phyloP scores from a whole-genome alignment of 30 jellyfish, hydroid and myxozoan genomes.

The Cassiopea andromeda region DNA sequence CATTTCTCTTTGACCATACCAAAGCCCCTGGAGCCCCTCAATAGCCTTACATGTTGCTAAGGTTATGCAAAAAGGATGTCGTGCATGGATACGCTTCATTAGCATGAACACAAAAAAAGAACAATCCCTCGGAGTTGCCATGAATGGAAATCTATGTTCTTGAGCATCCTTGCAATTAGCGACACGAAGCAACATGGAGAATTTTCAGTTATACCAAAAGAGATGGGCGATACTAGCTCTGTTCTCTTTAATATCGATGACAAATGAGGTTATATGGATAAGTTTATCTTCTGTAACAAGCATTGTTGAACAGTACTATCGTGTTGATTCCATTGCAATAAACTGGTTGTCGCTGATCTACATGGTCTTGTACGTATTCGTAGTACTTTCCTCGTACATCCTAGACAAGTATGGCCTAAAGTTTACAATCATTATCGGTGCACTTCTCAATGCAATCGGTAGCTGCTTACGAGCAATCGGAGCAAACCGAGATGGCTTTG shows the following conservation, averaged over 20 bases:
- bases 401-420: slow-evolving; percentile 84
- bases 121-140: no score
- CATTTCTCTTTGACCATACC: no score
- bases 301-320: slow-evolving; percentile 80
- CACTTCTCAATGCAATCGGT: slow-evolving; percentile 88
- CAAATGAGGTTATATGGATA: slow-evolving; percentile 90
- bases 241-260: slow-evolving; percentile 88
- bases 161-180: not conserved
- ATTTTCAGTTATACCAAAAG: slow-evolving; percentile 64
- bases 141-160: not conserved
- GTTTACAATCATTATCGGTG: slow-evolving; percentile 82
- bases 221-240: slow-evolving; percentile 90
- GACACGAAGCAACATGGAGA: not conserved
- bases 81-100: not conserved
- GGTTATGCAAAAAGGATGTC: not conserved
- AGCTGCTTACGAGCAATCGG: slow-evolving; percentile 89
- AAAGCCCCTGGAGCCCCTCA: no score
- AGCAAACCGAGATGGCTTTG: slow-evolving; percentile 86
- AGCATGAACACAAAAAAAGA: no score
- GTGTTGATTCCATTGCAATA: slow-evolving; percentile 77
- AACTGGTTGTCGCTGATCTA: slow-evolving; percentile 89
- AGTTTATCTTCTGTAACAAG: slow-evolving; percentile 87
- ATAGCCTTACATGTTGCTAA: no score
- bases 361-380: slow-evolving; percentile 78
- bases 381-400: slow-evolving; percentile 68